phyloP scores from a whole-genome alignment of 2,113 vertebrate species.

The Macrotis lagotis region DNA sequence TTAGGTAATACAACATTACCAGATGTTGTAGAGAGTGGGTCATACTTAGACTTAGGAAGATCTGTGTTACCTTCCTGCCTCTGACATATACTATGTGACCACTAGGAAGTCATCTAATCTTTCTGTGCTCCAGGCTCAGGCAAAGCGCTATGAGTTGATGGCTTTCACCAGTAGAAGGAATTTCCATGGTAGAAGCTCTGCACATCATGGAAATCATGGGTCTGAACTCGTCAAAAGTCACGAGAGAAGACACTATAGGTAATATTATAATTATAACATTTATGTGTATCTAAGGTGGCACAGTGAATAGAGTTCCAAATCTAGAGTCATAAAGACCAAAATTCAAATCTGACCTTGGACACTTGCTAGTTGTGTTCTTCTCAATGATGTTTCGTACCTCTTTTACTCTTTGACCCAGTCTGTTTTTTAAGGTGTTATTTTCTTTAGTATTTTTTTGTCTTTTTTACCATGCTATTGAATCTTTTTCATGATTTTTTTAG shows the following conservation, averaged over 20 bases:
- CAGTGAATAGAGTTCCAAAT: too few relatives aligned
- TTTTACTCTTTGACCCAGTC: too few relatives aligned
- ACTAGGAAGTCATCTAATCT: background rate
- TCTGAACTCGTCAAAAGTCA: background rate
- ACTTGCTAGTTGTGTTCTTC: too few relatives aligned
- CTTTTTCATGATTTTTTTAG: too few relatives aligned
- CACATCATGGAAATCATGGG: background rate
- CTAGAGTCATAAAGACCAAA: too few relatives aligned
- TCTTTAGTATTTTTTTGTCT: too few relatives aligned
- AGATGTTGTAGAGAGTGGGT: background rate
- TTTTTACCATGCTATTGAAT: too few relatives aligned
- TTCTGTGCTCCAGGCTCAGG: fast-evolving
- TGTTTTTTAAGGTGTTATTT: too few relatives aligned
- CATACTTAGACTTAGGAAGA: background rate
- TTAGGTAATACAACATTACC: background rate
- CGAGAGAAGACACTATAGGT: background rate
- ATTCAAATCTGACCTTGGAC: too few relatives aligned
- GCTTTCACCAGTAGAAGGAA: background rate
- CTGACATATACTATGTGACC: background rate
- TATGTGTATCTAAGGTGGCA: too few relatives aligned
- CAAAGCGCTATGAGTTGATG: background rate
- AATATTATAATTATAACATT: too few relatives aligned
- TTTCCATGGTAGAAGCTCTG: background rate
- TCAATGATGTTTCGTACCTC: too few relatives aligned
- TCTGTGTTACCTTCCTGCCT: background rate